These are phyloP conservation scores for Argyrosomus japonicus DNA, from an alignment of 2,113 vertebrate genomes.

Conservation along the genomic window DNA sequence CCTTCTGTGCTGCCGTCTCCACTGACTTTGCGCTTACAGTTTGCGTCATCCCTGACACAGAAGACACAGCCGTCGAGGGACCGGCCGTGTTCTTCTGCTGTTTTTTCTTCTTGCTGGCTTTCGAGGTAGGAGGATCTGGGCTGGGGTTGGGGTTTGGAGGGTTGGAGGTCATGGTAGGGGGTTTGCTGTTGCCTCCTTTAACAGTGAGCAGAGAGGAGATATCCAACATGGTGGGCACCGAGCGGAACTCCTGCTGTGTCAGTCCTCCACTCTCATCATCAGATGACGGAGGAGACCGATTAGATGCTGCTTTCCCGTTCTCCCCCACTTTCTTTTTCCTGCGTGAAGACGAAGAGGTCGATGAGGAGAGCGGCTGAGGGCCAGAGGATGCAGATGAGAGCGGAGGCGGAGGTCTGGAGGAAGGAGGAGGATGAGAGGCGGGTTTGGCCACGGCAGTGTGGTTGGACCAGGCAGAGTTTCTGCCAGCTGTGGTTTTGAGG, in stretches of 20 bases:
- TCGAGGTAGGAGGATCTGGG: constrained; percentile 78
- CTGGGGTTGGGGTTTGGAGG: constrained; percentile 45
- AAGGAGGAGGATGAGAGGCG: constrained; percentile 65
- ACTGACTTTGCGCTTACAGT: background rate
- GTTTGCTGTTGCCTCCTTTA: constrained; percentile 73
- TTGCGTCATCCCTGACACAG: background rate
- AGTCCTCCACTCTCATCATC: constrained; percentile 82
- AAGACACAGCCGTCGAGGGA: background rate
- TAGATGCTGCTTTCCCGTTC: constrained; percentile 74
- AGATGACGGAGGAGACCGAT: constrained; percentile 62
- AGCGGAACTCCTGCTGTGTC: constrained; percentile 87
- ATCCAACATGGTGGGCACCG: constrained; percentile 87
- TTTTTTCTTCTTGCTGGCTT: constrained; percentile 90
- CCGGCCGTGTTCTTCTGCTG: constrained; percentile 65
- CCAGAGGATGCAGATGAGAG: constrained; percentile 51
- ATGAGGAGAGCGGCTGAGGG: constrained; percentile 69
- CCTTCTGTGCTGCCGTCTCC: constrained; percentile 60
- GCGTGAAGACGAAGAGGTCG: constrained; percentile 67
- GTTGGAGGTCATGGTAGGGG: constrained; percentile 62
- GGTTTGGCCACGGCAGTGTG: constrained; percentile 81
- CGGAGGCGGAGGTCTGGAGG: constrained; percentile 57
- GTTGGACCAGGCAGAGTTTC: constrained; percentile 89
- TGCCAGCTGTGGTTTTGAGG: constrained; percentile 76
- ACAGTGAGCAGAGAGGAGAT: constrained; percentile 90
- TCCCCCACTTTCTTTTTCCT: constrained; percentile 84